Evolutionary conservation across 2,113 vertebrate species (phyloP).

Genomic region (Hipposideros armiger): DNA sequence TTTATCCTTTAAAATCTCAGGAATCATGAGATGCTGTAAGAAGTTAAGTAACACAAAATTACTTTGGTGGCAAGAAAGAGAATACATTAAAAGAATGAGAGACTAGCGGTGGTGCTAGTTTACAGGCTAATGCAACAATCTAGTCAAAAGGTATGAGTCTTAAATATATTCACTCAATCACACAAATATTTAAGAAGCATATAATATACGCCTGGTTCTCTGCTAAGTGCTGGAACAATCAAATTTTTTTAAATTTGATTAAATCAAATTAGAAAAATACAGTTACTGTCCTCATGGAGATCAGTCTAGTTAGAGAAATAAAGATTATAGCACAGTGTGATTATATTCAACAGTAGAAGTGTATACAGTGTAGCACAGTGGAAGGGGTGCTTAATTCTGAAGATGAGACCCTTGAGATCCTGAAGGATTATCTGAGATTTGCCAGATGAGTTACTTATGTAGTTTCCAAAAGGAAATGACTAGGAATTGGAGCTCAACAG

Average conservation of each 20-base stretch:
- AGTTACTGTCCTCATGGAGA: not conserved
- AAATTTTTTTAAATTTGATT: not conserved
- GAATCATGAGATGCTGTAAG: not conserved
- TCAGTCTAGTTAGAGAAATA: not conserved
- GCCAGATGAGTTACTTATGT: constrained; percentile 1
- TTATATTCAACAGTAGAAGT: constrained; percentile 1
- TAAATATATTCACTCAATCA: constrained; percentile 39
- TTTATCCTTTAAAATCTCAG: constrained; percentile 21
- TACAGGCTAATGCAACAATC: not conserved
- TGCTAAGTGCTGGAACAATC: not conserved
- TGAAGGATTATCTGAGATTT: not conserved
- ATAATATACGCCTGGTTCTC: not conserved
- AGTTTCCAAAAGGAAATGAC: constrained; percentile 12
- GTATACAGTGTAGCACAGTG: not conserved
- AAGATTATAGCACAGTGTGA: not conserved
- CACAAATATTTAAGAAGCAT: constrained; percentile 35
- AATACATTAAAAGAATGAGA: constrained; percentile 25
- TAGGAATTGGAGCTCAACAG: constrained; percentile 6
- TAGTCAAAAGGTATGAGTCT: not conserved
- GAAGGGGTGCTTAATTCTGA: constrained; percentile 3
- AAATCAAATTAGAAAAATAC: constrained; percentile 32
- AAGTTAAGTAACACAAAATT: constrained; percentile 36
- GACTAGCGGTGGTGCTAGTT: not conserved
- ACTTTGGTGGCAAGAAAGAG: constrained; percentile 22
- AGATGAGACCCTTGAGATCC: not conserved